These are phyloP conservation scores for Trisateles emortualis DNA, from an alignment of 2,888 invertebrate genomes.

Conservation along the genomic window DNA sequence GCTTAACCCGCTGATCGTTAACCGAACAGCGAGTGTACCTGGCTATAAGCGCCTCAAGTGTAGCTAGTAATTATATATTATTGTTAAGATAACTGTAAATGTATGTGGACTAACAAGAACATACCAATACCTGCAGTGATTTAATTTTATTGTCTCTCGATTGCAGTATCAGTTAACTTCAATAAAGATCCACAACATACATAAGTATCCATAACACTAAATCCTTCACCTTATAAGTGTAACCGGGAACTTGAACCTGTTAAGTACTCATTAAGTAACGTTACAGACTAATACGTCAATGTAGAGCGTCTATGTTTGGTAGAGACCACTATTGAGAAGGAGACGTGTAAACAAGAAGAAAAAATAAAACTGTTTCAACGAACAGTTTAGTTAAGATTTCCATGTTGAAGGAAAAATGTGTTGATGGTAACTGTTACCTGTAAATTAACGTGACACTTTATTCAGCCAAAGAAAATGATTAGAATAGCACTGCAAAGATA, in stretches of 20 bases:
- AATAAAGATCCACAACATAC: not conserved
- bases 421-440: not conserved
- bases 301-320: conserved; percentile 51
- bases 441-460: conserved; percentile 9
- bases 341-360: conserved; percentile 23
- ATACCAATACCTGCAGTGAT: too few species aligned
- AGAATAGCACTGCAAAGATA: too few species aligned
- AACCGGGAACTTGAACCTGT: conserved; percentile 44
- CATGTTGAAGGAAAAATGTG: conserved; percentile 8
- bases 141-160: not conserved
- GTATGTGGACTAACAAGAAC: too few species aligned
- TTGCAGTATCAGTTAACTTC: not conserved
- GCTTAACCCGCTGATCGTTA: too few species aligned
- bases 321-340: conserved; percentile 26
- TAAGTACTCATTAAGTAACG: conserved; percentile 63
- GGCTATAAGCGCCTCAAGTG: too few species aligned
- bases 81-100: too few species aligned
- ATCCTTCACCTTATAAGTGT: conserved; percentile 32
- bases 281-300: conserved; percentile 58
- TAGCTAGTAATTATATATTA: too few species aligned
- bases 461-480: not conserved
- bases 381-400: conserved; percentile 25
- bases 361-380: conserved; percentile 22
- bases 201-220: conserved; percentile 34
- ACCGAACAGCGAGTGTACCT: too few species aligned